Percentiles rank a stretch among this genome's conserved stretches.
These are phyloP conservation scores for Calyptomena viridis DNA, from an alignment of 2,113 vertebrate genomes.

Conservation along the genomic window DNA sequence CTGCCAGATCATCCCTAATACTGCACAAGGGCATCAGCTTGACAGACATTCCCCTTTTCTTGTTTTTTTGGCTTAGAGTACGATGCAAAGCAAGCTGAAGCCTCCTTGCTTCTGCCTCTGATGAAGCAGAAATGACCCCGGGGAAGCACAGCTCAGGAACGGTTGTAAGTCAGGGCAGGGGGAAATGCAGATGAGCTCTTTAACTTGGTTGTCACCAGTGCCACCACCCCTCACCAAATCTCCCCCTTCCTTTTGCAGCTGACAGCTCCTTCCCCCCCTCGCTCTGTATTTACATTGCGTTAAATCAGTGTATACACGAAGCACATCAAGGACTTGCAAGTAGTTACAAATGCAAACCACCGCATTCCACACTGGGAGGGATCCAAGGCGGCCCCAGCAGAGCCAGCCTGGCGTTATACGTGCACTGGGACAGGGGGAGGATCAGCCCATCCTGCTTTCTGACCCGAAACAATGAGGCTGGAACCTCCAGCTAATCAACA, in stretches of 20 bases:
- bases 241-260: neutral
- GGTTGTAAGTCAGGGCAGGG: neutral
- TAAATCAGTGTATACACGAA: neutral
- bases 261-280: neutral
- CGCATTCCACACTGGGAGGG: neutral
- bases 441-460: neutral
- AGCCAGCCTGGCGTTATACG: neutral
- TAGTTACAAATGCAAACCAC: neutral
- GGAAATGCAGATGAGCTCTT: neutral
- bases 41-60: neutral
- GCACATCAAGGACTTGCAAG: neutral
- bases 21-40: neutral
- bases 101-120: neutral
- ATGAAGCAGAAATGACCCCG: neutral
- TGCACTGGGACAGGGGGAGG: neutral
- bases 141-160: neutral
- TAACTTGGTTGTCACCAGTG: neutral
- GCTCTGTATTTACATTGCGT: neutral
- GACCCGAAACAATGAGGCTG: accelerated
- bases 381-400: neutral
- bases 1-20: neutral
- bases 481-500: neutral
- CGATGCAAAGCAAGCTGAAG: neutral
- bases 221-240: neutral
- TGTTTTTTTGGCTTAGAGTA: neutral